Evolutionary conservation across 2,888 invertebrate species (phyloP).

Genomic region (Gymnosoma rotundatum): DNA sequence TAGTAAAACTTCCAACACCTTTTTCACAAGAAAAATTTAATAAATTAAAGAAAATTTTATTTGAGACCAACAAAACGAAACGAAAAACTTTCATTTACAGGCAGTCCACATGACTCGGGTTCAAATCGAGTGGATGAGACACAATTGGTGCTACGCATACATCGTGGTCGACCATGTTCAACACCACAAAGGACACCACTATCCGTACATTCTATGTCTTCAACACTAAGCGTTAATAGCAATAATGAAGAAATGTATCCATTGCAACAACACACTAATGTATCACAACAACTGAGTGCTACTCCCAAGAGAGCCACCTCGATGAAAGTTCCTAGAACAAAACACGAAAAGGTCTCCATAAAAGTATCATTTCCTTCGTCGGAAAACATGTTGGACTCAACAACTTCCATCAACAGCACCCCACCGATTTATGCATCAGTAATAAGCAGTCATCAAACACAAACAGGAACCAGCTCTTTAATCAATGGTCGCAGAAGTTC

Average conservation of each 20-base stretch:
- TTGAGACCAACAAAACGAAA: conserved; percentile 57
- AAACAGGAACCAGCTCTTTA: conserved; percentile 73
- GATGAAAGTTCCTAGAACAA: conserved; percentile 84
- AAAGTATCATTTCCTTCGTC: conserved; percentile 92
- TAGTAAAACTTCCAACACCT: conserved; percentile 41
- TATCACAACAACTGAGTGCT: conserved; percentile 76
- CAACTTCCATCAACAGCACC: conserved; percentile 73
- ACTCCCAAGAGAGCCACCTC: conserved; percentile 83
- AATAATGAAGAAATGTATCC: conserved; percentile 75
- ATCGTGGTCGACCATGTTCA: conserved; percentile 88
- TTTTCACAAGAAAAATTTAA: conserved; percentile 30
- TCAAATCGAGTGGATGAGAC: conserved; percentile 92
- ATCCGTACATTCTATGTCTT: conserved; percentile 85
- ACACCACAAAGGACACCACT: conserved; percentile 82
- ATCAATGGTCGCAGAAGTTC: conserved; percentile 77
- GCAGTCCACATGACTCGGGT: conserved; percentile 84
- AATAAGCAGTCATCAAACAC: conserved; percentile 54
- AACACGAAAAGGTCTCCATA: conserved; percentile 91
- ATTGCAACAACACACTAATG: conserved; percentile 68
- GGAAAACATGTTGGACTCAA: conserved; percentile 84
- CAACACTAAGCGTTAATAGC: conserved; percentile 85
- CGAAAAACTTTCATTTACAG: conserved; percentile 83
- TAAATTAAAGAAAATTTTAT: not conserved
- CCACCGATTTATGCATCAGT: conserved; percentile 77
- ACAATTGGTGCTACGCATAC: conserved; percentile 93